Base-by-base conservation (phyloP, 2,113 vertebrate species). In the Pipa parva region DNA sequence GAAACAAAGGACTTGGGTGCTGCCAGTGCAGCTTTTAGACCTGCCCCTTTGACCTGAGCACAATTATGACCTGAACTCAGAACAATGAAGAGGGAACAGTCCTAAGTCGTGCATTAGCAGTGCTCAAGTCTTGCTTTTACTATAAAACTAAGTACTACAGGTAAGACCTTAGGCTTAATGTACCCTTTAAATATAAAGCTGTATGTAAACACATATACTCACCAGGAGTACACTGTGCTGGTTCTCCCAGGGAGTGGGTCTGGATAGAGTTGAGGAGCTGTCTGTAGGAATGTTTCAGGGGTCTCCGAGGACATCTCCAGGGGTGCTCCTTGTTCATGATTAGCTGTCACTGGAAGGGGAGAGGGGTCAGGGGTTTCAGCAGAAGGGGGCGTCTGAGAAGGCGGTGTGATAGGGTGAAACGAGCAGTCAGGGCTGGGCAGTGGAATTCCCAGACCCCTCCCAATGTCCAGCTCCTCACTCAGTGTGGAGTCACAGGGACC, bases 401-500 rank as follows among this genome's bases (percentile, higher is more conserved):
- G 76, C 26, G 37, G 63, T 6, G 21, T 72, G 25, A 63, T 73
- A 1, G 55, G 56, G 42, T 73, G 72, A 56, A 76, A 76, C 55
- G 74, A 71, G 12, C 74, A 76, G 2, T 39, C 59, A 2, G 68
- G 63, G 1, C 63, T 70, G 6, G 33, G 66, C 6, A 67, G 63
- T 1, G 64, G 64, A 29, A 68, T 46, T 11, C 27, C 55, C 3
- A 68, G 55, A 18, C 28, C 27, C 6, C 45, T 45, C 4, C 42
- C 26, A 4, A 68, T 68, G 3, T 55, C 76, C 49, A 76, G 18
- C 3, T 81, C 80, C 27, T 78, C 80, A 12, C 68, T 75, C 48
- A 85, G 68, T 0, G 83, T 85, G 46, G 83, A 85, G 57, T 85
- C 83, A 0, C 83, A 85, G 63, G 83, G 83, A 2, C 83, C 83